These are phyloP conservation scores for Baronia brevicornis DNA, from an alignment of 2,888 invertebrate genomes.

Conservation along the genomic window DNA sequence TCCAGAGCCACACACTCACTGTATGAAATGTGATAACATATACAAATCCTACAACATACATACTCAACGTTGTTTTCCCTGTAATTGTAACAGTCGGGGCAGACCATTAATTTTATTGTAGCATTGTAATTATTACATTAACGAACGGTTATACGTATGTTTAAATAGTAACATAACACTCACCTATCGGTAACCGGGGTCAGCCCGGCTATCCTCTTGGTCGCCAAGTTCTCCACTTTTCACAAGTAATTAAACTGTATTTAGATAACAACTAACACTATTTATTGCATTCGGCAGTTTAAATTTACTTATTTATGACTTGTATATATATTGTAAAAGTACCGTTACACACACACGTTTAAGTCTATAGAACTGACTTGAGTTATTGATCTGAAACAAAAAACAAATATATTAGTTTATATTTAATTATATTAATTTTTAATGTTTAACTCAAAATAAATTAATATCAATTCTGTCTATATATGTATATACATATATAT, in stretches of 20 bases:
- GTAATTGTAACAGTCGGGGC: slow-evolving; percentile 50
- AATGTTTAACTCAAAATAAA: no score
- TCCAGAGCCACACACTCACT: no score
- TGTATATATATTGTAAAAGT: slow-evolving; percentile 9
- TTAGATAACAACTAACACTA: slow-evolving; percentile 26
- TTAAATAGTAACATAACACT: slow-evolving; percentile 19
- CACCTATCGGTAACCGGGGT: slow-evolving; percentile 64
- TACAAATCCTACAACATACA: no score
- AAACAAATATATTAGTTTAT: no score
- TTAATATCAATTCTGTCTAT: no score
- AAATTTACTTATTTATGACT: slow-evolving; percentile 16
- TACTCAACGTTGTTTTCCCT: no score
- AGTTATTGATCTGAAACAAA: slow-evolving; percentile 64
- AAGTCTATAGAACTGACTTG: slow-evolving; percentile 17
- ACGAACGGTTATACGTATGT: not conserved
- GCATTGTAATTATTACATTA: slow-evolving; percentile 1
- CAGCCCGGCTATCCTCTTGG: slow-evolving; percentile 49
- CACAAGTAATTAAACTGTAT: slow-evolving; percentile 31
- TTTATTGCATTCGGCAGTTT: slow-evolving; percentile 28
- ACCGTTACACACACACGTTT: slow-evolving; percentile 21
- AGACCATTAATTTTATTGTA: no score
- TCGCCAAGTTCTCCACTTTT: slow-evolving; percentile 60
- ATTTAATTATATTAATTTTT: no score
- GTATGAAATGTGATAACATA: no score
- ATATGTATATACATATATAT: no score